phyloP scores from a whole-genome alignment of 2,113 vertebrate genomes.

The Chloropsis cyanopogon region DNA sequence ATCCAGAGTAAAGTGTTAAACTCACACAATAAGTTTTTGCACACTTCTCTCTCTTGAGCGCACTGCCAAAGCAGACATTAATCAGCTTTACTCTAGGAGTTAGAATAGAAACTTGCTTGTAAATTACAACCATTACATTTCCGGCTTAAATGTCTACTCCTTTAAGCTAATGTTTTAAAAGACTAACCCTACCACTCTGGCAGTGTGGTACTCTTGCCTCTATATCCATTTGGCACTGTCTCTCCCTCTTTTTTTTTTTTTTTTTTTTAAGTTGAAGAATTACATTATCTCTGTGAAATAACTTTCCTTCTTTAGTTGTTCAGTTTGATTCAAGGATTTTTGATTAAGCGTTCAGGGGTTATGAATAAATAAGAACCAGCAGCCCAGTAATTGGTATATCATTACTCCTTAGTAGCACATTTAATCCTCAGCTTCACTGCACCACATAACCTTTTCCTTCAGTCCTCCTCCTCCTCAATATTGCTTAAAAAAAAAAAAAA shows the following conservation, averaged over 20 bases:
- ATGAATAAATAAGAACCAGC: slow-evolving; percentile 76
- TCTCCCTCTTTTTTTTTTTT: background rate
- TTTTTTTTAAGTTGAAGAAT: slow-evolving; percentile 35
- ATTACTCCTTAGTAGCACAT: slow-evolving; percentile 72
- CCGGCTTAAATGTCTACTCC: background rate
- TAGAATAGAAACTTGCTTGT: background rate
- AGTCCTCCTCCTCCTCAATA: slow-evolving; percentile 47
- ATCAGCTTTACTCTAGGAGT: background rate
- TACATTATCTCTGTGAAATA: slow-evolving; percentile 66
- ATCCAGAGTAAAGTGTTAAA: background rate
- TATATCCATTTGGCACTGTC: background rate
- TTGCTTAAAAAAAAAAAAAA: background rate
- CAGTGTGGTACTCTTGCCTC: background rate
- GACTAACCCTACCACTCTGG: background rate
- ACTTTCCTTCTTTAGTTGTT: slow-evolving; percentile 74
- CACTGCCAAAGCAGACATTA: slow-evolving; percentile 7
- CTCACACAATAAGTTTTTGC: background rate
- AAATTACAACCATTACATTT: slow-evolving; percentile 28
- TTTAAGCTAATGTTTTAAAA: slow-evolving; percentile 53
- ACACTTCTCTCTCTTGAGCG: background rate
- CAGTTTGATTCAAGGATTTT: slow-evolving; percentile 74
- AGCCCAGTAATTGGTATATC: slow-evolving; percentile 68
- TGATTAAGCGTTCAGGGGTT: slow-evolving; percentile 75
- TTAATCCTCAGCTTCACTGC: slow-evolving; percentile 73
- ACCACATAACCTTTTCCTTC: slow-evolving; percentile 75